Conservation (phyloP, 2,797 vertebrate genomes). For the Amphiprion clarkii region DNA sequence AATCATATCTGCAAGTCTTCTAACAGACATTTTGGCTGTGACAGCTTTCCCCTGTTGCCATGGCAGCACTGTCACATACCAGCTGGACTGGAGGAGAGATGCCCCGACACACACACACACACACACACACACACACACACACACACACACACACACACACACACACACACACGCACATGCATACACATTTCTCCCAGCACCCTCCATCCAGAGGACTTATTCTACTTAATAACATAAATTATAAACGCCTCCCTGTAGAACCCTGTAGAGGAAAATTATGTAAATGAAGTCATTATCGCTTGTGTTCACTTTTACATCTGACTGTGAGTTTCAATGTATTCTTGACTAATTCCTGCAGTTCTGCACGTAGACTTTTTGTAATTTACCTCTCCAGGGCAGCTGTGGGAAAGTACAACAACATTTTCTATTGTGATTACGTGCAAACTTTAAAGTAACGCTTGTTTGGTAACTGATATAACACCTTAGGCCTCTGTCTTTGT, state of each 20-base stretch:
- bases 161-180: not conserved
- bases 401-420: not conserved
- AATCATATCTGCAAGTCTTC: constrained; percentile 63
- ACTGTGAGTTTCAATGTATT: not conserved
- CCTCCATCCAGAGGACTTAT: constrained; percentile 29
- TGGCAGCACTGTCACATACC: constrained; percentile 72
- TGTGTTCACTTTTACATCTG: constrained; percentile 30
- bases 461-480: not conserved
- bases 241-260: constrained; percentile 38
- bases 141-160: constrained; percentile 16
- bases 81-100: constrained; percentile 65
- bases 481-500: not conserved
- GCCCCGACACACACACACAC: constrained; percentile 21
- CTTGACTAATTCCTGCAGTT: constrained; percentile 13
- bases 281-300: constrained; percentile 43
- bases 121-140: constrained; percentile 23
- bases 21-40: constrained; percentile 68
- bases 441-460: not conserved
- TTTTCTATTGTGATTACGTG: not conserved
- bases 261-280: constrained; percentile 30
- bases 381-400: not conserved
- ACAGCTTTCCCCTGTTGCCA: constrained; percentile 75
- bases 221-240: constrained; percentile 44
- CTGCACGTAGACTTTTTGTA: not conserved
- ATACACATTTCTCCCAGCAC: not conserved